Base-by-base conservation (phyloP, 2,797 vertebrate species). In the Gallinago stenura region DNA sequence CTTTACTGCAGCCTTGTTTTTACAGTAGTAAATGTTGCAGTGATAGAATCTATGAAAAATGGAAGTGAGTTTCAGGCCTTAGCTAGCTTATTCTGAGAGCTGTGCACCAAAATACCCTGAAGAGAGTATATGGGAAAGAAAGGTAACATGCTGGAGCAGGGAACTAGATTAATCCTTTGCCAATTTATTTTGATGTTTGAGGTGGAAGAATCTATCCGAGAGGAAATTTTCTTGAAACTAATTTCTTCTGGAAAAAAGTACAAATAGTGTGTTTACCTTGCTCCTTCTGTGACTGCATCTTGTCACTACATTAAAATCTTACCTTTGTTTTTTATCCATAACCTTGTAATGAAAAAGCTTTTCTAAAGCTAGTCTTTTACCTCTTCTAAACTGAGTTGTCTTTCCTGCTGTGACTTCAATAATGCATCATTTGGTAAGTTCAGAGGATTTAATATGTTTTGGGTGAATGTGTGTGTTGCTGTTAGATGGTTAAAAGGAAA, bases 381-480 rank as follows among this genome's bases (percentile, higher is more conserved):
- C 89, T 95, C 21, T 22, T 90, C 53, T 95, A 90, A 94, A 87
- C 93, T 17, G 70, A 97, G 93, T 90, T 92, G 81, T 58, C 69
- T 94, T 92, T 60, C 95, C 96, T 92, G 86, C 96, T 97, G 96
- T 83, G 97, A 92, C 81, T 97, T 98, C 95, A 97, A 41, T 97
- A 97, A 97, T 85, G 91, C 73, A 90, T 97, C 58, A 54, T 97
- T 97, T 97, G 20, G 0, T 93, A 96, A 95, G 66, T 97, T 98
- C 91, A 90, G 41, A 65, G 95, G 89, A 95, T 97, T 94, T 87
- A 97, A 95, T 94, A 72, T 21, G 12, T 89, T 94, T 94, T 3
- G 28, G 69, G 78, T 85, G 89, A 93, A 92, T 93, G 80, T 95
- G 48, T 93, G 89, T 60, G 62, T 95, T 94, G 87, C 93, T 70